Evolutionary conservation across 2,888 invertebrate species (phyloP), one percentile per base, ranked within the genome.

Genomic region (Amphipyra berbera): DNA sequence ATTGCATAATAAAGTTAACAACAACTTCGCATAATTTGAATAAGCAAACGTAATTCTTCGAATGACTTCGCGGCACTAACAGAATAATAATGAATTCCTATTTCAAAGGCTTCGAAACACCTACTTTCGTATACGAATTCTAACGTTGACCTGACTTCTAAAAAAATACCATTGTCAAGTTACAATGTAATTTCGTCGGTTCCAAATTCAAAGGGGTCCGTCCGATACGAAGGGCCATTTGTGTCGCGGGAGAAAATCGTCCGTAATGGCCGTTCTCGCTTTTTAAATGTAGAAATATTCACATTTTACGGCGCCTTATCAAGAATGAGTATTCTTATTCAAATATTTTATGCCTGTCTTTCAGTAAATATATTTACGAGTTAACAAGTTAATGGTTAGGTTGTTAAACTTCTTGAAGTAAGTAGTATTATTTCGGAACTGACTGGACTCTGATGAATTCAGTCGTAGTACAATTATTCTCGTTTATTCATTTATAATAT

Each of bases 171-270:
- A 53, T 37, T 58, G 77, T 70, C 63, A 81, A 61, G 68, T 69
- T 74, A 76, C 69, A 71, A 69, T 70, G 66, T 57, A 73, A 84
- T 79, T 82, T 80, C 68, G 60, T 63, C 41, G 58, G 65, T 73
- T 67, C 64, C 61, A 68, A 67, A 73, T 76, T 74, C 66, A 77
- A 78, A 73, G 59, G 64, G 67, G 65, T 21, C 21, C 21, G 21
- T 61, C 56, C 57, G 53, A 74, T 70, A 70, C 60, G 45, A 55
- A 59, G 47, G 35, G 63, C 72, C 61, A 77, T 79, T 78, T 77
- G 50, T 67, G 78, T 72, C 73, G 76, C 73, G 66, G 47, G 63
- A 74, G 80, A 76, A 83, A 83, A 81, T 81, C 64, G 68, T 50
- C 52, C 54, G 61, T 80, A 85, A 83, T 80, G 73, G 76, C 63